Evolutionary conservation across 2,797 vertebrate species (phyloP).

Genomic region (Dendrocincla fuliginosa): DNA sequence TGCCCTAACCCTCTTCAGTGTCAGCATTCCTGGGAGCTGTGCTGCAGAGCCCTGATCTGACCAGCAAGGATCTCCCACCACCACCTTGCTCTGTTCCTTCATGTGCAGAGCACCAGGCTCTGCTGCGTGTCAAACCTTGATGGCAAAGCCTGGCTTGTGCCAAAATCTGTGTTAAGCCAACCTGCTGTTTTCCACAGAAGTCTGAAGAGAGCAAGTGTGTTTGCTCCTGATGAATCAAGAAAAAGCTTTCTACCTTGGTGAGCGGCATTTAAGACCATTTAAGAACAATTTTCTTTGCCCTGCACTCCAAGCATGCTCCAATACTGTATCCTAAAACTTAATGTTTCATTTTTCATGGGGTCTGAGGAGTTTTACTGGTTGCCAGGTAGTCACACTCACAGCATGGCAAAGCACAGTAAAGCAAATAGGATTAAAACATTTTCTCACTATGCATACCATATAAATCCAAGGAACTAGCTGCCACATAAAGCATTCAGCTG

Average conservation of each 20-base stretch:
- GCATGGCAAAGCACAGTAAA: background rate
- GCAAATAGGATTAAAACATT: background rate
- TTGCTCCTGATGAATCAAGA: background rate
- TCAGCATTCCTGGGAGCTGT: fast-evolving
- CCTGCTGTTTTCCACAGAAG: background rate
- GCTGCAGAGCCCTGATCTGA: background rate
- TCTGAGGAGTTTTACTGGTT: background rate
- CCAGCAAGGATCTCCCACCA: background rate
- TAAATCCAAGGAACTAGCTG: background rate
- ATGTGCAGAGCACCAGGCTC: background rate
- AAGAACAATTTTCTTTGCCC: background rate
- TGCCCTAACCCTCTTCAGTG: background rate
- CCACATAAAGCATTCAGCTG: background rate
- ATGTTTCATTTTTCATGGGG: background rate
- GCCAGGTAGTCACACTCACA: background rate
- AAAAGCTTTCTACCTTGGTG: background rate
- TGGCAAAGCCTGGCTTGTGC: background rate
- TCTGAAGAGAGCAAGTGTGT: background rate
- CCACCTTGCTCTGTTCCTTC: background rate
- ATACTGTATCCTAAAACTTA: background rate
- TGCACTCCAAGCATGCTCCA: background rate
- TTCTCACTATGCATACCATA: background rate
- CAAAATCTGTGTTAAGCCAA: background rate
- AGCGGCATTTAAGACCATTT: background rate
- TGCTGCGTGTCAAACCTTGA: background rate